These are phyloP conservation scores for Protosalanx chinensis DNA, from an alignment of 2,797 vertebrate species.

Conservation along the genomic window DNA sequence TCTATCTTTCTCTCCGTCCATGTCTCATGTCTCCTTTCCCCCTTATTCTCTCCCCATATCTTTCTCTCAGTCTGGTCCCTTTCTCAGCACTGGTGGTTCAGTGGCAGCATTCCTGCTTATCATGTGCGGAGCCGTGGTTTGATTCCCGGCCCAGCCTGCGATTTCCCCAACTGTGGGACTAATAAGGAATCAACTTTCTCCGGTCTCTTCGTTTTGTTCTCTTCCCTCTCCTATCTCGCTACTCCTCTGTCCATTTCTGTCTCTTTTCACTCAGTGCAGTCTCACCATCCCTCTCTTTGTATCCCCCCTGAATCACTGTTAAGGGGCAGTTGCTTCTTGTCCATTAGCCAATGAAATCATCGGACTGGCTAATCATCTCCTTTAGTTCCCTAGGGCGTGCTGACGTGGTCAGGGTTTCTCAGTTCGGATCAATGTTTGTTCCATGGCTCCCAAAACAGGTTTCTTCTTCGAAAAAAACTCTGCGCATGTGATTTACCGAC, in stretches of 20 bases:
- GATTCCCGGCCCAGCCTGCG: too few species aligned
- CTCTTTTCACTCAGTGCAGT: background rate
- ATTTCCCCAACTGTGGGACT: too few species aligned
- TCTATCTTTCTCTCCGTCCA: background rate
- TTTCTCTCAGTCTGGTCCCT: background rate
- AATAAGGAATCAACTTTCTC: background rate
- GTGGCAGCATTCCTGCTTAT: too few species aligned
- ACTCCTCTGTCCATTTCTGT: background rate
- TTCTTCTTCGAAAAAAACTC: too few species aligned
- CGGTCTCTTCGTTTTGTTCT: conserved; percentile 8
- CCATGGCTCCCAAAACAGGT: background rate
- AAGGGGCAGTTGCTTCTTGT: conserved; percentile 13
- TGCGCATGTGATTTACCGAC: too few species aligned
- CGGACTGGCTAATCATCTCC: conserved; percentile 34
- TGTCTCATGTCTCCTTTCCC: conserved; percentile 3
- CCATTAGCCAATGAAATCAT: conserved; percentile 37
- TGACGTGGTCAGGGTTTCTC: conserved; percentile 13
- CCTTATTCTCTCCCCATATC: background rate
- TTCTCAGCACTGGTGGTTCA: too few species aligned
- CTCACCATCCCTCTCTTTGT: background rate
- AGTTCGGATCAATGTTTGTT: conserved; percentile 2
- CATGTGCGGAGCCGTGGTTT: too few species aligned
- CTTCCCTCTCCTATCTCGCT: background rate
- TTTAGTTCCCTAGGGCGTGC: conserved; percentile 10
- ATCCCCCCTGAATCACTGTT: conserved; percentile 33